Percentiles rank a stretch among this genome's conserved stretches.
Conservation (phyloP, 1,140 invertebrate genomes). For the Drosophila seguyi region DNA sequence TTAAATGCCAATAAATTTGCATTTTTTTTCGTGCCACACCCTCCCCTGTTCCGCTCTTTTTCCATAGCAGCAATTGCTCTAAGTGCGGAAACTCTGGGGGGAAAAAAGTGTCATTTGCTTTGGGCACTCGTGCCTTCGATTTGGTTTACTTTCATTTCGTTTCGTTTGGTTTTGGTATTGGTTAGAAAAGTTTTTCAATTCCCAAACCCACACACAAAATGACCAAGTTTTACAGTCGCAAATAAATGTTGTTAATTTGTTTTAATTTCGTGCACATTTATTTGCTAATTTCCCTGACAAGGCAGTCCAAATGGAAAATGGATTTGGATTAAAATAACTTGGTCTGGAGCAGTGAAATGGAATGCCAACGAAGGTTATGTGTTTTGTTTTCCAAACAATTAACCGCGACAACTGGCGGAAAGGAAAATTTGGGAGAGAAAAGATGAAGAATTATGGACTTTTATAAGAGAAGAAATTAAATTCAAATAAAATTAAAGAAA, state of each 20-base stretch:
- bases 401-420: constrained; percentile 14
- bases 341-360: background rate
- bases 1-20: constrained; percentile 83
- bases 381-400: constrained; percentile 46
- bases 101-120: constrained; percentile 69
- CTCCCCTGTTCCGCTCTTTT: background rate
- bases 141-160: constrained; percentile 56
- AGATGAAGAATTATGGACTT: background rate
- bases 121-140: constrained; percentile 64
- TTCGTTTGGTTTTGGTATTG: too few species aligned
- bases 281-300: constrained; percentile 61
- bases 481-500: constrained; percentile 1
- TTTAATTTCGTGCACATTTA: constrained; percentile 72
- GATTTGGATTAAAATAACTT: constrained; percentile 43
- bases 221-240: constrained; percentile 72
- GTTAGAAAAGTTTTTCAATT: constrained; percentile 74
- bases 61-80: constrained; percentile 39
- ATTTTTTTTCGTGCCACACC: constrained; percentile 47
- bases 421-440: background rate
- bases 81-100: constrained; percentile 26
- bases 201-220: constrained; percentile 53
- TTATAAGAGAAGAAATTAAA: background rate
- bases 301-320: constrained; percentile 43
- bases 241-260: constrained; percentile 83
- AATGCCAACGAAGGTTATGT: constrained; percentile 18